Percentiles rank a stretch among this genome's conserved stretches.
Evolutionary conservation across 2,113 vertebrate genomes (phyloP).

Genomic region (Callopanchax toddi): DNA sequence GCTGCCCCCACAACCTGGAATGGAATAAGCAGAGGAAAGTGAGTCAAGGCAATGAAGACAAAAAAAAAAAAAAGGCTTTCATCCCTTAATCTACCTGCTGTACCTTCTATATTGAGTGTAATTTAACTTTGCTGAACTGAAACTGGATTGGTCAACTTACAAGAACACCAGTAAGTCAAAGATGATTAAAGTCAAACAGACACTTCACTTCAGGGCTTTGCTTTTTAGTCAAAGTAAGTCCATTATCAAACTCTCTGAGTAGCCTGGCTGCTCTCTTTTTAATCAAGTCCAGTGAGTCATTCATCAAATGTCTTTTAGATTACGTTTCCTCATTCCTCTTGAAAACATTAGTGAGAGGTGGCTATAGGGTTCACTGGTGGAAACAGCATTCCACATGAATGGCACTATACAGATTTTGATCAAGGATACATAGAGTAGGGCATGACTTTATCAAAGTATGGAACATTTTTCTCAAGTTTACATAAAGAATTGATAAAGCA

Average conservation of each 20-base stretch:
- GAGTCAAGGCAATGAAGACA: too few relatives aligned
- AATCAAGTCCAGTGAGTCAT: slow-evolving; percentile 13
- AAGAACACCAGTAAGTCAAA: slow-evolving; percentile 36
- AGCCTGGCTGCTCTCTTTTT: slow-evolving; percentile 6
- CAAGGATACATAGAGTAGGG: neutral
- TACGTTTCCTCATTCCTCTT: neutral
- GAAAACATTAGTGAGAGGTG: neutral
- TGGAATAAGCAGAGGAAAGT: too few relatives aligned
- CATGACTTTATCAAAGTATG: neutral
- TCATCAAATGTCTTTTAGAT: slow-evolving; percentile 11
- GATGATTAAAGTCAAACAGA: slow-evolving; percentile 34
- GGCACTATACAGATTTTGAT: neutral
- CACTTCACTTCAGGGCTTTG: slow-evolving; percentile 4
- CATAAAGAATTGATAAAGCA: too few relatives aligned
- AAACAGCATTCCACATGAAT: neutral
- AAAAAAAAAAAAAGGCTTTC: too few relatives aligned
- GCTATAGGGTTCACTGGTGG: neutral
- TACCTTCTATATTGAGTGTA: neutral
- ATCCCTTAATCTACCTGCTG: too few relatives aligned
- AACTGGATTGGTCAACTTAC: slow-evolving; percentile 6
- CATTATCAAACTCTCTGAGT: slow-evolving; percentile 15
- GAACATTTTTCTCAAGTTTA: neutral
- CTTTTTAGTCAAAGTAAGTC: slow-evolving; percentile 22
- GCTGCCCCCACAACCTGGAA: too few relatives aligned
- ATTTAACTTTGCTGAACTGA: slow-evolving; percentile 7